A percentile compares a stretch with the other conserved stretches of the same genome.
Evolutionary conservation across 2,888 invertebrate species (phyloP).

Genomic region (Panopea generosa): DNA sequence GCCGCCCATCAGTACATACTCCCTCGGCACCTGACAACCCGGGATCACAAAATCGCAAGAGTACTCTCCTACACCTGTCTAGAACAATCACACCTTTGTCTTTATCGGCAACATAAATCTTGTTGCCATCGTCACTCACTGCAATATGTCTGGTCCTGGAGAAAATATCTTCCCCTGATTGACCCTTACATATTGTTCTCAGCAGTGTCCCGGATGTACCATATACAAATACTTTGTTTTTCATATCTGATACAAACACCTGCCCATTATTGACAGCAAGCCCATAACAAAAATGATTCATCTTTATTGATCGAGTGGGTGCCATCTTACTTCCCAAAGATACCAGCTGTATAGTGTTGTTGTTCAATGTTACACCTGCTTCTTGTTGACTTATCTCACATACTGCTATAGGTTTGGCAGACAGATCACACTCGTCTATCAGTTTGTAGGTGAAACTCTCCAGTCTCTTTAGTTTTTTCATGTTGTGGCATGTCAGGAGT

Average conservation of each 20-base stretch:
- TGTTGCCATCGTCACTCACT: not conserved
- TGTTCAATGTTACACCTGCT: not conserved
- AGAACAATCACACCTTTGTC: not conserved
- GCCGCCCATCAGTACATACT: not conserved
- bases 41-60: not conserved
- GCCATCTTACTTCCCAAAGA: not conserved
- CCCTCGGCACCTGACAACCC: not conserved
- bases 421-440: not conserved
- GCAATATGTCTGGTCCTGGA: not conserved
- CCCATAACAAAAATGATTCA: not conserved
- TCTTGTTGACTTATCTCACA: not conserved
- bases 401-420: not conserved
- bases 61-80: not conserved
- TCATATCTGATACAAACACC: not conserved
- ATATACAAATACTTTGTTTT: not conserved
- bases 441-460: not conserved
- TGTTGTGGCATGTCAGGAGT: not conserved
- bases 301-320: not conserved
- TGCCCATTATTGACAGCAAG: not conserved
- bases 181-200: not conserved
- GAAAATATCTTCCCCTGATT: not conserved
- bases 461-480: not conserved
- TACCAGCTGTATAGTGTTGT: not conserved
- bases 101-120: not conserved
- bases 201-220: not conserved